Percentiles rank a stretch among this genome's conserved stretches.
Evolutionary conservation across 37 sponge, comb jelly and placozoan genomes (phyloP).

Genomic region (Dysidea cf. avara): DNA sequence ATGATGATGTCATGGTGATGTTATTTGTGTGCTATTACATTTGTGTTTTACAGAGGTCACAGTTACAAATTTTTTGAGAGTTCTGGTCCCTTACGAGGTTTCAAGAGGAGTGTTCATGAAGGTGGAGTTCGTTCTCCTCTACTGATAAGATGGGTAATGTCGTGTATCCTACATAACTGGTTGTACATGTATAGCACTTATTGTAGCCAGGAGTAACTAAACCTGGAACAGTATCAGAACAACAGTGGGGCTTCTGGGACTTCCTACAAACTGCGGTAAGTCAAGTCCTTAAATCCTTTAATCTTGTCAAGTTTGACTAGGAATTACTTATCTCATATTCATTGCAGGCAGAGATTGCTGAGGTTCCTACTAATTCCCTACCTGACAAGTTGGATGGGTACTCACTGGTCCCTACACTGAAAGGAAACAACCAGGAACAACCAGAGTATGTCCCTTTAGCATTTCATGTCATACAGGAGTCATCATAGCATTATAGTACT

Average conservation of each 20-base stretch:
- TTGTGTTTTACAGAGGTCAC: conserved; percentile 6
- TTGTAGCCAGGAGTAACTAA: conserved; percentile 38
- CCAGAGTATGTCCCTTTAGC: conserved; percentile 10
- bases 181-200: neutral
- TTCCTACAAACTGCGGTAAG: conserved; percentile 36
- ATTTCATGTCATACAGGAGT: too few relatives aligned
- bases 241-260: conserved; percentile 54
- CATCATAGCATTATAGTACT: neutral
- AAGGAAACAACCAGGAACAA: conserved; percentile 28
- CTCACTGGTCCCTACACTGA: conserved; percentile 36
- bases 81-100: conserved; percentile 48
- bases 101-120: conserved; percentile 46
- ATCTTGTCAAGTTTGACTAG: too few relatives aligned
- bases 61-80: conserved; percentile 49
- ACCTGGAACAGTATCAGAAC: conserved; percentile 14
- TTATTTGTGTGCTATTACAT: too few relatives aligned
- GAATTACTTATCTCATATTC: neutral
- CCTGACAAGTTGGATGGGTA: conserved; percentile 31
- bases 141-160: conserved; percentile 31
- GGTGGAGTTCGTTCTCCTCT: conserved; percentile 45
- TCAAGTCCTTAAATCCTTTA: neutral
- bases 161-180: neutral
- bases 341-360: conserved; percentile 37
- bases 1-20: too few relatives aligned
- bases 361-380: neutral